A percentile compares a stretch with the other conserved stretches of the same genome.
These are phyloP conservation scores for Nematostella vectensis DNA, from an alignment of 92 coral and sea anemone genomes.

Conservation along the genomic window DNA sequence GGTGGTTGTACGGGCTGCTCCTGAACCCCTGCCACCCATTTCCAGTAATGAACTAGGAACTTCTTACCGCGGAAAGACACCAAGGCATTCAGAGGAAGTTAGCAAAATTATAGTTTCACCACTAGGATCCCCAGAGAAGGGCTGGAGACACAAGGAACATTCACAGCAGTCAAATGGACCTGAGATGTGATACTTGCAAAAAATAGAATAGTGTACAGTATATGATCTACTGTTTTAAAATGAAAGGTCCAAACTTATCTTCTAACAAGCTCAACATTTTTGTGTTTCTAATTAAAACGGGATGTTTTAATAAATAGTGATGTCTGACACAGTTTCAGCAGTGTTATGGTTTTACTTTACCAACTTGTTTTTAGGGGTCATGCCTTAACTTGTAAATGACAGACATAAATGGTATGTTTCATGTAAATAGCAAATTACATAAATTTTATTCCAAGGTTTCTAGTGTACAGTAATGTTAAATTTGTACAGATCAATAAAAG, in stretches of 20 bases:
- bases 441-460: no score
- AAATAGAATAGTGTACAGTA: not conserved
- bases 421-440: no score
- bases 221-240: slow-evolving; percentile 9
- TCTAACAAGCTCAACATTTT: no score
- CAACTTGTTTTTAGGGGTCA: no score
- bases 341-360: no score
- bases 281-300: no score
- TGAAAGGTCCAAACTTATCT: not conserved
- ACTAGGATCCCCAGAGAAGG: slow-evolving; percentile 94
- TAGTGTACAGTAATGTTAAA: no score
- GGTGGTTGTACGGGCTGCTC: slow-evolving; percentile 82
- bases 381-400: no score
- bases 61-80: slow-evolving; percentile 57
- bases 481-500: no score
- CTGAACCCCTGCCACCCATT: slow-evolving; percentile 97
- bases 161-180: slow-evolving; percentile 74
- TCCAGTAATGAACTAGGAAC: slow-evolving; percentile 38
- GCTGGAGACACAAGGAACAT: slow-evolving; percentile 84
- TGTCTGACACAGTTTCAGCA: no score
- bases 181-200: slow-evolving; percentile 19
- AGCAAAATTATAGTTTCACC: slow-evolving; percentile 90
- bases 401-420: no score
- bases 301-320: no score
- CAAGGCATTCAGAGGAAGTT: slow-evolving; percentile 71